Base-by-base conservation (phyloP, 2,113 vertebrate species). In the Rhinoderma darwinii region DNA sequence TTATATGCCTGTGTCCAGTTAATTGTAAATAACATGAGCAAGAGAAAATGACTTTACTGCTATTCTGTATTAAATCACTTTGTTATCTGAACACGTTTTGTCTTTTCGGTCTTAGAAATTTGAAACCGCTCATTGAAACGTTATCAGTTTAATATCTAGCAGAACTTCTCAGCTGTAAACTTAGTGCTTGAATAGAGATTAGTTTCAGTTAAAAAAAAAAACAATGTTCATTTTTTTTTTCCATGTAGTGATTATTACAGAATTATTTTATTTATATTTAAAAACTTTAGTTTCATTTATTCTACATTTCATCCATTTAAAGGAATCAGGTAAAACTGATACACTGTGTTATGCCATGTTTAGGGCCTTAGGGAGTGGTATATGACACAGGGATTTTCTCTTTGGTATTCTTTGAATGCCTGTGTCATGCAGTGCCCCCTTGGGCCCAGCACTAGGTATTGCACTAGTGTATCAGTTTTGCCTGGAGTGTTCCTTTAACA, bases 101-200 rank as follows among this genome's bases (percentile, higher is more conserved):
- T 80, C 51, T 54, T 51, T 14, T 39, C 39, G 59, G 51, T 80
- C 22, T 80, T 37, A 56, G 51, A 44, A 75, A 54, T 80, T 39
- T 80, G 35, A 54, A 80, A 39, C 50, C 20, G 35, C 50, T 80
- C 59, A 80, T 80, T 80, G 50, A 80, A 80, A 80, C 59, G 77
- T 80, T 80, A 80, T 80, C 51, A 47, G 39, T 41, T 47, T 47
- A 44, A 25, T 56, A 35, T 80, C 59, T 39, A 59, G 77, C 77
- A 56, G 76, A 78, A 30, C 47, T 78, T 54, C 50, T 54, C 47
- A 78, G 77, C 5, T 51, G 59, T 80, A 59, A 54, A 80, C 20
- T 39, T 37, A 47, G 50, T n/a, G 32, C 7, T 39, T 22, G 20
- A 56, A 80, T 25, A 15, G 51, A 39, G 20, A 80, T 80, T 80